Conservation (phyloP, 2,888 invertebrate genomes). For the Campoletis raptor region DNA sequence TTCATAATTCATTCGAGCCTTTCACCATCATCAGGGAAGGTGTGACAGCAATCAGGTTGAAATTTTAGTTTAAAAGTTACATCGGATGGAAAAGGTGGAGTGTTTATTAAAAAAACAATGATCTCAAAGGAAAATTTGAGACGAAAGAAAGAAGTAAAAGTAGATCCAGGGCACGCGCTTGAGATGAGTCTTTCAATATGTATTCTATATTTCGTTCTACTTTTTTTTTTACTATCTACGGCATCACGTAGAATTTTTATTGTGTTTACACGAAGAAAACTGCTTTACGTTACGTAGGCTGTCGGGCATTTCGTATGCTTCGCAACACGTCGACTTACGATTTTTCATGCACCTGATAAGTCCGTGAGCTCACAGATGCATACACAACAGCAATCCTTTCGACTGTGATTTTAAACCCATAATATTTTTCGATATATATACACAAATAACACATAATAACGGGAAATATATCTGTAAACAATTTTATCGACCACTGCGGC, state of each 20-base stretch:
- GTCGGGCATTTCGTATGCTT: slow-evolving; percentile 5
- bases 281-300: background rate
- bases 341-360: slow-evolving; percentile 56
- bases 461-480: background rate
- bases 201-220: background rate
- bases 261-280: slow-evolving; percentile 1
- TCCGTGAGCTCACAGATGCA: slow-evolving; percentile 37
- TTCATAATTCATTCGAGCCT: no score
- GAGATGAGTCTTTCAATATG: background rate
- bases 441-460: background rate
- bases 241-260: background rate
- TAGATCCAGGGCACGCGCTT: background rate
- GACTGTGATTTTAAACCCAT: background rate
- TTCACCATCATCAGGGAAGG: no score
- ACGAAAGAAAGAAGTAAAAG: background rate
- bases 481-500: slow-evolving; percentile 1
- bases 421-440: background rate
- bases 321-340: slow-evolving; percentile 34
- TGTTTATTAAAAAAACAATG: background rate
- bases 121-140: background rate
- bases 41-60: background rate
- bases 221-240: background rate
- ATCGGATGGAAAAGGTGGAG: background rate
- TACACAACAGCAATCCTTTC: background rate
- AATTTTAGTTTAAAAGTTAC: background rate